Evolutionary conservation across 2,113 vertebrate genomes (phyloP).

Genomic region (Aptenodytes forsteri): DNA sequence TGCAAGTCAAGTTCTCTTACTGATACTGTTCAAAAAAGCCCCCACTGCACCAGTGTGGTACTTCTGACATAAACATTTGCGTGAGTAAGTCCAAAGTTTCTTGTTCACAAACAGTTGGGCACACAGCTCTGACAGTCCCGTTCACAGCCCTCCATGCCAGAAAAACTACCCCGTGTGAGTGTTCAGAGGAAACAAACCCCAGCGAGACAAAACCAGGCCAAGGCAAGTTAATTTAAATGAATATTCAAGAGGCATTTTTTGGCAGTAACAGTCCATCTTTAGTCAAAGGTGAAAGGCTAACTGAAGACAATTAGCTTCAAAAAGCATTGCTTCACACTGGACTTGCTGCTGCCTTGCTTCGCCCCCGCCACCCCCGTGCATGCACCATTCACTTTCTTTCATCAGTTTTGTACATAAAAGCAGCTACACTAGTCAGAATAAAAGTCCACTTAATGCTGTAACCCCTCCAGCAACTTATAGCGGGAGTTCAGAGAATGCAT

Average conservation of each 20-base stretch:
- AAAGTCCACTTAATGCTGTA: neutral
- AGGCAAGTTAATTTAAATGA: slow-evolving; percentile 17
- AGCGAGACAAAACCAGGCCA: neutral
- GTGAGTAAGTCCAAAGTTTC: neutral
- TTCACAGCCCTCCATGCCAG: neutral
- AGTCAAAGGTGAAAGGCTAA: slow-evolving; percentile 44
- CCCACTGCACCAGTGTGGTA: neutral
- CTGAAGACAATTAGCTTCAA: neutral
- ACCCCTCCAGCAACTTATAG: neutral
- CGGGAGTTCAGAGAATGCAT: neutral
- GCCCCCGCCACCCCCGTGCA: neutral
- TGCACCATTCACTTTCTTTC: neutral
- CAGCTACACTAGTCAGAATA: neutral
- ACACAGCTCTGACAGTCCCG: neutral
- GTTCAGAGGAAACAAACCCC: neutral
- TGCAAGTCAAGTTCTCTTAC: neutral
- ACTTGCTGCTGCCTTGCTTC: neutral
- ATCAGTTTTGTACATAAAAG: neutral
- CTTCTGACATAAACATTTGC: neutral
- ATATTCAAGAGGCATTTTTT: slow-evolving; percentile 34
- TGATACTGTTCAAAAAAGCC: neutral
- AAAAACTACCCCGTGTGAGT: neutral
- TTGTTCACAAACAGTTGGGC: neutral
- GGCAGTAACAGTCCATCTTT: neutral
- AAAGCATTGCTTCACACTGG: neutral